Conservation (phyloP, 2,797 vertebrate species). For the Botia kubotai region DNA sequence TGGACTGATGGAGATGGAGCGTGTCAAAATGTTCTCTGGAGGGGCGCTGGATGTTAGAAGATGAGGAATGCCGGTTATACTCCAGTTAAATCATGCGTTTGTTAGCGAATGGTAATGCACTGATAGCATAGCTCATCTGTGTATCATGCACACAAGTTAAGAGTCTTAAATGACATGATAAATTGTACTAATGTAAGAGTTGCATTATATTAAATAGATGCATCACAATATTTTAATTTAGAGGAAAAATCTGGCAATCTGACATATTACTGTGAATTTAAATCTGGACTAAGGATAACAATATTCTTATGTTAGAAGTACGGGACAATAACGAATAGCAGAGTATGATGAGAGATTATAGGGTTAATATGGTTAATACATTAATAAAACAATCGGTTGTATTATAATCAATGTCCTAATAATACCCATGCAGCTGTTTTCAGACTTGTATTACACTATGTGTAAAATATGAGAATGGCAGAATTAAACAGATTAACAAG, state of each 20-base stretch:
- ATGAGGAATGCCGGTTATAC: not conserved
- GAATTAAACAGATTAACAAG: constrained; percentile 43
- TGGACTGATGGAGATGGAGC: constrained; percentile 56
- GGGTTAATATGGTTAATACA: not conserved
- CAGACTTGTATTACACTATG: not conserved
- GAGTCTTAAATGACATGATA: no score
- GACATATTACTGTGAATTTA: not conserved
- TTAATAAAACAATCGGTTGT: not conserved
- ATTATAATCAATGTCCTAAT: not conserved
- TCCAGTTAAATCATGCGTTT: constrained; percentile 34
- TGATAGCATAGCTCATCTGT: not conserved
- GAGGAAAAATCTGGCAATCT: not conserved
- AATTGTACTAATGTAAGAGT: not conserved
- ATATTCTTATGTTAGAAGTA: not conserved
- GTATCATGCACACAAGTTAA: constrained; percentile 15
- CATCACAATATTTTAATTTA: no score
- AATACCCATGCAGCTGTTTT: constrained; percentile 15
- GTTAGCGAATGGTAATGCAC: constrained; percentile 1
- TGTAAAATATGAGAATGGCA: not conserved
- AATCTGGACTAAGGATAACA: not conserved
- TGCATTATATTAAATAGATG: not conserved
- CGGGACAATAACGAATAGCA: not conserved
- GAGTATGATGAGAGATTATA: not conserved
- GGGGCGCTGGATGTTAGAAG: constrained; percentile 35
- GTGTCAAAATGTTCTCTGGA: constrained; percentile 74